Conservation (phyloP, 1,140 invertebrate species). For the Saccostrea glomerata region DNA sequence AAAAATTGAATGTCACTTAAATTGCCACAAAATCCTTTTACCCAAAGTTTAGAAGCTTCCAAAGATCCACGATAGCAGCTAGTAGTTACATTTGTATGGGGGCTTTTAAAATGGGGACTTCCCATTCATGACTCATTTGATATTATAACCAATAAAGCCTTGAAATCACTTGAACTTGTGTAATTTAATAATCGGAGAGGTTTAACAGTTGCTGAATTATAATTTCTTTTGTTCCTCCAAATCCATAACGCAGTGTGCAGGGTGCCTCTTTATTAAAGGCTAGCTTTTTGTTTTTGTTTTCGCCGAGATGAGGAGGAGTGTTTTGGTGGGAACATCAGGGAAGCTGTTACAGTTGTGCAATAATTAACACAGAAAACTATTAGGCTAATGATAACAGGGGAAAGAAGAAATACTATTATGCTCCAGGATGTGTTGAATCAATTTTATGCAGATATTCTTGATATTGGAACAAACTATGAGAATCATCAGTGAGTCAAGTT, state of each 20-base stretch:
- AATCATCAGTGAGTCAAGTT: slow-evolving; percentile 11
- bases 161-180: not conserved
- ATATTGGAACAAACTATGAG: not conserved
- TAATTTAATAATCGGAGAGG: slow-evolving; percentile 17
- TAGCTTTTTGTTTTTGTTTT: not conserved
- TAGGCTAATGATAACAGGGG: not conserved
- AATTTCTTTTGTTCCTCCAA: not conserved
- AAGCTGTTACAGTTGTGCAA: not conserved
- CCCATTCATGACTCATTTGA: slow-evolving; percentile 18
- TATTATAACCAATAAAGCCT: not conserved
- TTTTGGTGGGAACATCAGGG: not conserved
- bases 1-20: not conserved
- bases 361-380: not conserved
- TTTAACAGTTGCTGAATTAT: not conserved
- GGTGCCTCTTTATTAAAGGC: not conserved
- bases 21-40: not conserved
- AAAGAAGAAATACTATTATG: not conserved
- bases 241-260: not conserved
- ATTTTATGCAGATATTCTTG: slow-evolving; percentile 2
- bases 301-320: not conserved
- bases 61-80: not conserved
- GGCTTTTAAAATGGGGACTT: not conserved
- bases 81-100: not conserved
- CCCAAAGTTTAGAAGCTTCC: not conserved
- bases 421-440: slow-evolving; percentile 7